Percentiles rank a stretch among this genome's conserved stretches.
phyloP scores from a whole-genome alignment of 2,888 invertebrate genomes.

The Drosophila meridiana region DNA sequence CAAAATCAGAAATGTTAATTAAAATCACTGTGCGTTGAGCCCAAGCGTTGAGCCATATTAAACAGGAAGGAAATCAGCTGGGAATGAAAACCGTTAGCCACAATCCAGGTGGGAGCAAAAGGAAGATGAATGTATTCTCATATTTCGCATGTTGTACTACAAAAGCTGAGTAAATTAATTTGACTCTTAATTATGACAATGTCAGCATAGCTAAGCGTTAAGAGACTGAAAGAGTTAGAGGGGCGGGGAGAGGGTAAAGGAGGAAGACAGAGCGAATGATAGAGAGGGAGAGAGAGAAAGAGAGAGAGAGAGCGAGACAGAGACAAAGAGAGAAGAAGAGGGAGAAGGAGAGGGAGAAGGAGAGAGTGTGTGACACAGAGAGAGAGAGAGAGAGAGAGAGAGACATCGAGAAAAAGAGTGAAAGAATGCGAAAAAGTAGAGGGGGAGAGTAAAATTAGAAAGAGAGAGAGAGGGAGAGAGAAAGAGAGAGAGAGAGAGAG shows the following conservation, averaged over 20 bases:
- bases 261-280: background rate
- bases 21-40: slow-evolving; percentile 74
- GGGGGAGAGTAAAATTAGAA: background rate
- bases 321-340: too few species aligned
- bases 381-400: background rate
- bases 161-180: slow-evolving; percentile 54
- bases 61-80: slow-evolving; percentile 57
- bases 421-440: background rate
- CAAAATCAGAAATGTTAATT: slow-evolving; percentile 81
- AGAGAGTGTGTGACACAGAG: background rate
- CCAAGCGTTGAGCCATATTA: slow-evolving; percentile 53
- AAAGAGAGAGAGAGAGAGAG: background rate
- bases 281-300: background rate
- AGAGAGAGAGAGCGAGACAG: background rate
- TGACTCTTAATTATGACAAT: slow-evolving; percentile 57
- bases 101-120: slow-evolving; percentile 20
- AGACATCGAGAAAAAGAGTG: background rate
- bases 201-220: slow-evolving; percentile 22
- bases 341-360: background rate
- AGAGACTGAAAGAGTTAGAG: background rate
- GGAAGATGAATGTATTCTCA: slow-evolving; percentile 51
- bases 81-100: slow-evolving; percentile 58
- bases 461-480: background rate
- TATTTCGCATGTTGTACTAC: slow-evolving; percentile 8
- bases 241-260: background rate